Evolutionary conservation across 2,888 invertebrate genomes (phyloP).

Genomic region (Agrenia bidenticulata): DNA sequence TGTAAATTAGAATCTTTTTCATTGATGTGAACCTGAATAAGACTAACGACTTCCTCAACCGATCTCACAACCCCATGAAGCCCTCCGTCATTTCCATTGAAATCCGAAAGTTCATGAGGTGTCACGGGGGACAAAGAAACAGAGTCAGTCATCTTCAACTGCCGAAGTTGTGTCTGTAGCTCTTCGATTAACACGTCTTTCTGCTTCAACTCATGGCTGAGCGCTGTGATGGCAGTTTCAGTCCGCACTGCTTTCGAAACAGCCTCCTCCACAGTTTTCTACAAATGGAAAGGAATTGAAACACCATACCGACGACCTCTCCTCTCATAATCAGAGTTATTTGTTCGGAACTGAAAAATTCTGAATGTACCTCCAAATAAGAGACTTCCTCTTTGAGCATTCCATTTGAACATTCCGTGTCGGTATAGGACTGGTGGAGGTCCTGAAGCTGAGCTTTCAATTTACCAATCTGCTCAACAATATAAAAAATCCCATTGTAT

Average conservation of each 20-base stretch:
- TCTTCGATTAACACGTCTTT: constrained; percentile 60
- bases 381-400: constrained; percentile 69
- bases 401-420: constrained; percentile 68
- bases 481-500: not conserved
- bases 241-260: constrained; percentile 41
- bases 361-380: constrained; percentile 54
- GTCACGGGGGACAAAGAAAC: constrained; percentile 18
- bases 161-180: constrained; percentile 58
- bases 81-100: constrained; percentile 51
- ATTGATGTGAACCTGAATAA: constrained; percentile 44
- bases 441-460: constrained; percentile 49
- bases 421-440: constrained; percentile 59
- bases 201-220: constrained; percentile 61
- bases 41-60: constrained; percentile 47
- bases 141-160: constrained; percentile 28
- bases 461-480: constrained; percentile 44
- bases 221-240: constrained; percentile 58
- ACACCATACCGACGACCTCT: no score
- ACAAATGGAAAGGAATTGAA: constrained; percentile 10
- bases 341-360: no score
- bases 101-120: constrained; percentile 49
- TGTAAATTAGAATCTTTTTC: not conserved
- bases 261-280: constrained; percentile 51
- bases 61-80: constrained; percentile 50
- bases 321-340: no score